Percentiles rank a stretch among this genome's conserved stretches.
These are phyloP conservation scores for Heliothis peltigera DNA, from an alignment of 2,888 invertebrate genomes.

Conservation along the genomic window DNA sequence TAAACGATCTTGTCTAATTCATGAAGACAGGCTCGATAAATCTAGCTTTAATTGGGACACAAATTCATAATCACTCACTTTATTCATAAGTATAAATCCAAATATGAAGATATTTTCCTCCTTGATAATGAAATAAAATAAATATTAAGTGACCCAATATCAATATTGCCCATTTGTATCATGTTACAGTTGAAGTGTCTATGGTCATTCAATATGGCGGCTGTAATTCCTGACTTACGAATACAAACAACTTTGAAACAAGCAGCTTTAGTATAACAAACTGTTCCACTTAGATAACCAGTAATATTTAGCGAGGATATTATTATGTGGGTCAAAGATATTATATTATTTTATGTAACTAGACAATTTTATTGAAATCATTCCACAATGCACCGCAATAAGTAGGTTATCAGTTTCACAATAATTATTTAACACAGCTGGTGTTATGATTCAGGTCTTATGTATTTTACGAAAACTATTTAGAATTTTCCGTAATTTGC, in stretches of 20 bases:
- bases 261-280: conserved; percentile 5
- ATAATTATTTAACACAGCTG: conserved; percentile 13
- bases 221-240: neutral
- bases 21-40: no score
- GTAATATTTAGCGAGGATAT: conserved; percentile 17
- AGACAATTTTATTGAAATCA: conserved; percentile 18
- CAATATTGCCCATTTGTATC: neutral
- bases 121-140: neutral
- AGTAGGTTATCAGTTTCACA: conserved; percentile 20
- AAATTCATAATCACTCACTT: no score
- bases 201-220: neutral
- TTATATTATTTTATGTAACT: conserved; percentile 14
- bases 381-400: conserved; percentile 4
- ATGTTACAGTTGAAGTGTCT: neutral
- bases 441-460: conserved; percentile 17
- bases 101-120: no score
- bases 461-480: conserved; percentile 1
- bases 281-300: conserved; percentile 37
- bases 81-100: no score
- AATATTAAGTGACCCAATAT: no score
- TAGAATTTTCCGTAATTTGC: neutral
- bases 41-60: no score
- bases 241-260: neutral
- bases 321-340: conserved; percentile 23
- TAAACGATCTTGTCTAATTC: no score